Evolutionary conservation across 2,888 invertebrate genomes (phyloP).

Genomic region (Gibbula magus): DNA sequence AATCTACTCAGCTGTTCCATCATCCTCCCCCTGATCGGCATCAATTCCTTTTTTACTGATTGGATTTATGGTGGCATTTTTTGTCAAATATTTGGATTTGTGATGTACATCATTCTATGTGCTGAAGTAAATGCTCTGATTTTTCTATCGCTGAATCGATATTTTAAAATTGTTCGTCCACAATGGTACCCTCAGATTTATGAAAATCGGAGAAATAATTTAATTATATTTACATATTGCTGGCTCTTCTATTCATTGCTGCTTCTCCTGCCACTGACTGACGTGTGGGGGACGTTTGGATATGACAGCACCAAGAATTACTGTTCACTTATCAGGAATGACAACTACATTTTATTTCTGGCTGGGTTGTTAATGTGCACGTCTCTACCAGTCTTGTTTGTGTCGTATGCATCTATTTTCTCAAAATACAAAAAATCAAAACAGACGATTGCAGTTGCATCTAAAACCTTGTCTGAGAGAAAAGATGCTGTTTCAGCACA

Average conservation of each 20-base stretch:
- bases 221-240: constrained; percentile 37
- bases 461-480: neutral
- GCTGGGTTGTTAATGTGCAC: constrained; percentile 37
- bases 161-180: constrained; percentile 48
- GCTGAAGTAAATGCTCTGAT: constrained; percentile 50
- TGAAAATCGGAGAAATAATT: constrained; percentile 30
- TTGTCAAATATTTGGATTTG: constrained; percentile 44
- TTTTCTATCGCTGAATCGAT: constrained; percentile 51
- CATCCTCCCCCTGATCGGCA: constrained; percentile 40
- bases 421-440: neutral
- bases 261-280: constrained; percentile 46
- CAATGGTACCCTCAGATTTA: constrained; percentile 43
- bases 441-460: neutral
- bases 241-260: constrained; percentile 50
- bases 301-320: constrained; percentile 48
- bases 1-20: constrained; percentile 44
- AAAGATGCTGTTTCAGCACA: neutral
- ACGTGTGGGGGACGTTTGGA: constrained; percentile 45
- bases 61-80: constrained; percentile 29
- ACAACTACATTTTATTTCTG: constrained; percentile 40
- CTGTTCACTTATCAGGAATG: constrained; percentile 47
- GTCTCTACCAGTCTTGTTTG: constrained; percentile 41
- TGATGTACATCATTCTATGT: constrained; percentile 45
- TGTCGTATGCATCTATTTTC: constrained; percentile 42
- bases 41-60: constrained; percentile 38